Base-by-base conservation (phyloP, 2,113 vertebrate species). In the Aphyosemion australe region DNA sequence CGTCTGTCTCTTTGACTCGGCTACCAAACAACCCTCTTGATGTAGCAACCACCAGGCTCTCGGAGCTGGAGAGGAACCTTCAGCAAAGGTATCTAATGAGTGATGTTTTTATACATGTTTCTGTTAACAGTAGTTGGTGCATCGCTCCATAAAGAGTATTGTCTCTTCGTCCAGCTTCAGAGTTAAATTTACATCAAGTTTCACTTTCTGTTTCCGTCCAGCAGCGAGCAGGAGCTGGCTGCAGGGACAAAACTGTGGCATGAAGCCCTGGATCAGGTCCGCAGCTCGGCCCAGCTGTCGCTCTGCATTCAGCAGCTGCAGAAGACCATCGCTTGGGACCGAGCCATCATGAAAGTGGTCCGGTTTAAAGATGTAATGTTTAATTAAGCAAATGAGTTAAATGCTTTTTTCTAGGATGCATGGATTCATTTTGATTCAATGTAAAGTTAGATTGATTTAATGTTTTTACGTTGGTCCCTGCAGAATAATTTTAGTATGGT, bases 281-380 rank as follows among this genome's bases (percentile, higher is more conserved):
- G 94, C 79, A 98, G 94, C 88, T 95, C 96, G 42, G 95, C 97
- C 52, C 97, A 99, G 93, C 92, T 99, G 86, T 95, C 96, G 61
- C 94, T 99, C 88, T 99, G 97, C 90, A 90, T 98, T 87, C 95
- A 97, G 90, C 95, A 98, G 85, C 93, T 99, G 84, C 95, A 96
- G 94, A 99, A 96, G 90, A 95, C 95, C 79, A 95, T 98, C 74
- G 92, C 95, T 63, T 99, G 97, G 97, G 95, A 98, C 87, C 95
- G 94, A 88, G 95, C 95, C 84, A 95, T 98, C 91, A 96, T 97
- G 95, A 99, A 98, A 95, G 95, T 96, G 94, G 97, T 98, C n/a
- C n/a, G n/a, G n/a, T n/a, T n/a, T n/a, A n/a, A 8, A 21, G 14
- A 5, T 47, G 34, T n/a, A 55, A 3, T 37, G 2, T 18, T 55